phyloP scores from a whole-genome alignment of 1,140 invertebrate genomes.

The Neuroterus valhalla region DNA sequence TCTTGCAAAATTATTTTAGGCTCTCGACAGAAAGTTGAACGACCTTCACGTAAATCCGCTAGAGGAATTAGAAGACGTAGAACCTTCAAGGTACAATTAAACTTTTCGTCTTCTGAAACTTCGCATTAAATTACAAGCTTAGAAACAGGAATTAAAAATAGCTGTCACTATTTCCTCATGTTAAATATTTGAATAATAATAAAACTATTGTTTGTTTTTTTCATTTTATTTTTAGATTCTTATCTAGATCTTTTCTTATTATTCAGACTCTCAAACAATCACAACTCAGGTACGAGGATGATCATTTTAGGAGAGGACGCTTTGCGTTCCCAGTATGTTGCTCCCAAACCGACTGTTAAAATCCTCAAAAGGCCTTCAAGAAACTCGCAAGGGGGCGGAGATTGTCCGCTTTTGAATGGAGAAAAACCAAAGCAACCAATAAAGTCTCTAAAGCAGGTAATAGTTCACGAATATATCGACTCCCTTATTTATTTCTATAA shows the following conservation, averaged over 20 bases:
- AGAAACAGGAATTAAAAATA: too few relatives aligned
- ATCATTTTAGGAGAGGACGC: slow-evolving; percentile 71
- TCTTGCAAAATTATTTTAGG: slow-evolving; percentile 57
- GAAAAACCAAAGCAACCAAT: slow-evolving; percentile 85
- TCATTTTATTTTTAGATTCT: slow-evolving; percentile 10
- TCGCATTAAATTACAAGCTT: not conserved
- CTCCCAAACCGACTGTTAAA: slow-evolving; percentile 86
- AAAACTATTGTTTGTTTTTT: not conserved
- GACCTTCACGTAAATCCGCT: slow-evolving; percentile 62
- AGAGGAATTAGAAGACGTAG: slow-evolving; percentile 63
- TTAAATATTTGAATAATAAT: slow-evolving; percentile 26
- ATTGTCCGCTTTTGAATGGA: slow-evolving; percentile 75
- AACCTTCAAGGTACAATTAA: slow-evolving; percentile 62
- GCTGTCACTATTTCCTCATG: slow-evolving; percentile 8
- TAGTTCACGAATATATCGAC: not conserved
- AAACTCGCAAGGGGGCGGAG: slow-evolving; percentile 69
- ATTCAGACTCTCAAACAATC: slow-evolving; percentile 58
- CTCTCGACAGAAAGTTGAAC: slow-evolving; percentile 68
- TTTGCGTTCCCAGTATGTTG: slow-evolving; percentile 76
- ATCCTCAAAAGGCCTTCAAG: slow-evolving; percentile 85
- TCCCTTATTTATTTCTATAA: not conserved
- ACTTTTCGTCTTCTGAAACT: slow-evolving; percentile 28
- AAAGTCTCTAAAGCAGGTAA: slow-evolving; percentile 86
- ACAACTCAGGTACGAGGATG: slow-evolving; percentile 64
- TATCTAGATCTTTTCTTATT: slow-evolving; percentile 30